phyloP scores from a whole-genome alignment of 2,888 invertebrate species.

The Prostheceraeus crozeri region DNA sequence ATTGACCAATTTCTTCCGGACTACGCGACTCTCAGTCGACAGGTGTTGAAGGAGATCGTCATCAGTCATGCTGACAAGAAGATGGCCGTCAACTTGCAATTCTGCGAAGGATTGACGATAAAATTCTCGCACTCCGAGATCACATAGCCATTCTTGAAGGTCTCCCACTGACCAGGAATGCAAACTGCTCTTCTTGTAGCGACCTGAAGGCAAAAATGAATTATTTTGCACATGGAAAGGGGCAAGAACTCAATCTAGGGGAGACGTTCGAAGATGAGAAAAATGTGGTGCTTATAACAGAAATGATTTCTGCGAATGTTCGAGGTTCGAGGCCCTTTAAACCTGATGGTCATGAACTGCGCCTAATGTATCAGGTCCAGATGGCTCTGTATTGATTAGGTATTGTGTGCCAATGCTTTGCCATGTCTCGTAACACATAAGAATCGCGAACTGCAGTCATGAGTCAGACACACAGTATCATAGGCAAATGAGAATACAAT shows the following conservation, averaged over 20 bases:
- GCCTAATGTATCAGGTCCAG: too few relatives aligned
- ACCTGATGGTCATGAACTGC: too few relatives aligned
- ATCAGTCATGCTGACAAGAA: conserved; percentile 54
- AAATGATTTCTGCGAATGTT: too few relatives aligned
- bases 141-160: conserved; percentile 54
- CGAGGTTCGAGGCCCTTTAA: too few relatives aligned
- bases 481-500: too few relatives aligned
- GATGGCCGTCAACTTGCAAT: conserved; percentile 53
- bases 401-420: too few relatives aligned
- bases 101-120: conserved; percentile 54
- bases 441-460: too few relatives aligned
- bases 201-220: conserved; percentile 6
- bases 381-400: too few relatives aligned
- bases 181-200: conserved; percentile 40
- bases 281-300: too few relatives aligned
- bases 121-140: conserved; percentile 53
- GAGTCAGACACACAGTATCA: too few relatives aligned
- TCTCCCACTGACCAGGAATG: conserved; percentile 51
- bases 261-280: too few relatives aligned
- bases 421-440: too few relatives aligned
- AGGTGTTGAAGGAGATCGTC: conserved; percentile 50
- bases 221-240: neutral
- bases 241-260: neutral
- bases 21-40: conserved; percentile 50
- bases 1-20: conserved; percentile 54